Base-by-base conservation (phyloP, 2,797 vertebrate species). In the Enteromius viviparus region DNA sequence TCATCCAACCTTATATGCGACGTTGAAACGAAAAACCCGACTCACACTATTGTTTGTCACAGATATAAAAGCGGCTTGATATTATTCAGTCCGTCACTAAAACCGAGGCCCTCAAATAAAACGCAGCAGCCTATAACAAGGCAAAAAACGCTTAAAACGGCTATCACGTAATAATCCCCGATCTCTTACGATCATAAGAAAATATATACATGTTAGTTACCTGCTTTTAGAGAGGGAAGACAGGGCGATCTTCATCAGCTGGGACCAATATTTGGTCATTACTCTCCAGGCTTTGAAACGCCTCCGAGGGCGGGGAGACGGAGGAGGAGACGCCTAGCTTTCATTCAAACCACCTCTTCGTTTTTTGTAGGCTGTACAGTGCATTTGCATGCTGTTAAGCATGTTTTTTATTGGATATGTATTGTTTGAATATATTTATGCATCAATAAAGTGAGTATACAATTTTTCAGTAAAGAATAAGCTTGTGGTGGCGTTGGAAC, bases 241-340 rank as follows among this genome's bases (percentile, higher is more conserved):
- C 72, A 85, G 82, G 82, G 88, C 76, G 17, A 81, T 72, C 82
- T 87, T 85, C 53, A 84, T 85, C 85, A 81, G 89, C 88, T 85
- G 86, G 74, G 78, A 83, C 37, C 71, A 90, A 90, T 90, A 87
- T 89, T 88, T 85, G 81, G 88, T 90, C 85, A 90, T 91, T 85
- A 87, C 84, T 83, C 65, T 69, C 64, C 70, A 88, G 86, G 87
- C 91, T 92, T 91, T 92, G 84, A 93, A 94, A 92, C 77, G 84
- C 85, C 89, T 94, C 90, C 84, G 90, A 93, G 93, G 94, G 93
- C 92, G 94, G 94, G 90, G 92, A 94, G 87, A 85, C 60, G 77
- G 88, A 85, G 85, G 88, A 89, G 91, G 92, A 90, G 87, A 87
- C 86, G 87, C 89, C 87, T 83, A 82, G 85, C 64, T 42, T 71